Conservation (phyloP, 1,140 invertebrate species). For the Chironomus striatipennis region DNA sequence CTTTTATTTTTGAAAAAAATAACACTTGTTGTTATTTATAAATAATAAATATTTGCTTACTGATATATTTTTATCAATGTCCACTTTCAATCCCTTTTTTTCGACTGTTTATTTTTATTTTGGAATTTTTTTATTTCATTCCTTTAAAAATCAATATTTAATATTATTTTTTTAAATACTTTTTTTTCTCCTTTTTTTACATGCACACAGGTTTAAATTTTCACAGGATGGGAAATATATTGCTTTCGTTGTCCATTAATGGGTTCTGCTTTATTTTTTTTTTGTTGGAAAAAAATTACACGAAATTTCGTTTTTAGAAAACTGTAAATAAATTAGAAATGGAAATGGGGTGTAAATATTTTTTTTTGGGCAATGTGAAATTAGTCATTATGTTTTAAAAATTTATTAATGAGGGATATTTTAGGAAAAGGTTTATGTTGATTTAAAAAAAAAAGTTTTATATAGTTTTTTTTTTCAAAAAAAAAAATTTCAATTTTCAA, state of each 20-base stretch:
- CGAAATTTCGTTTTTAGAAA: not conserved
- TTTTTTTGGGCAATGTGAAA: not conserved
- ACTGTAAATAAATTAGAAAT: not conserved
- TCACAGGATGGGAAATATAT: constrained; percentile 8
- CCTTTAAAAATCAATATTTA: too few relatives aligned
- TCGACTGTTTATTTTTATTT: too few relatives aligned
- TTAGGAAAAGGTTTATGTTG: too few relatives aligned
- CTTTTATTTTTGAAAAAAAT: not conserved
- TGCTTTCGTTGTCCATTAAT: constrained; percentile 3
- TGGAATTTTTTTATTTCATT: too few relatives aligned
- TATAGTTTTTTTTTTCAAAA: too few relatives aligned
- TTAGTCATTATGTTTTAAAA: not conserved
- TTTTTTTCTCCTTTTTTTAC: not conserved
- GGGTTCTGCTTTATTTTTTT: not conserved
- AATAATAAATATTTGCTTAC: not conserved
- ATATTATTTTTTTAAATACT: not conserved
- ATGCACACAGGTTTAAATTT: constrained; percentile 3
- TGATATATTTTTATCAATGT: not conserved
- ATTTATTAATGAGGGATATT: not conserved
- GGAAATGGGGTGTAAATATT: not conserved
- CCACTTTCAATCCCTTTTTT: not conserved
- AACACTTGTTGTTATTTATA: constrained; percentile 14
- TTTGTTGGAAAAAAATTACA: not conserved
- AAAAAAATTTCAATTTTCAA: too few relatives aligned
- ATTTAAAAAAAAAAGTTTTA: too few relatives aligned